Base-by-base conservation (phyloP, 2,797 vertebrate genomes). In the Rhinichthys osculus region DNA sequence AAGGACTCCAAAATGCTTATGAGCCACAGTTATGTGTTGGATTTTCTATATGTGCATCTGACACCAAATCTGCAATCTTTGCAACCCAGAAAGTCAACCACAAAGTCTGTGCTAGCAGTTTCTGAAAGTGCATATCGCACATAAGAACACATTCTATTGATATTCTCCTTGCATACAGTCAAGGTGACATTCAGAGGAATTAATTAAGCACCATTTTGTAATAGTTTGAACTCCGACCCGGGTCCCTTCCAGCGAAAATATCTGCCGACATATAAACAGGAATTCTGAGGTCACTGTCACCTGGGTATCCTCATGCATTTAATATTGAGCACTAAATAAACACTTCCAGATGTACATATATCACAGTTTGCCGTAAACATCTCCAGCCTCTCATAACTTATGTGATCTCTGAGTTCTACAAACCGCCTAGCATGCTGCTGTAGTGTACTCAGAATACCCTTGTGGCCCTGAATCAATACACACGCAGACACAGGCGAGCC, bases 101-200 rank as follows among this genome's bases (percentile, higher is more conserved):
- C 11, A 30, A 23, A 42, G 17, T 54, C 47, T 57, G 23, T 57
- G 21, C 44, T 14, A 33, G 67, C 23, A 78, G 17, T 59, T 44
- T 78, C n/a, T 78, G 23, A 54, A 78, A 70, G 64, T 47, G 38
- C 47, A 19, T 71, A 47, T 33, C 1, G 6, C 76, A 62, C 7
- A 17, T 7, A 71, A 38, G 35, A 44, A 16, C 5, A 5, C 23
- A 74, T 71, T 83, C 44, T 42, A 69, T 80, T 86, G 78, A 84
- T 47, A 89, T 78, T 88, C 81, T 14, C 67, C 78, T 79, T 84
- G 27, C 50, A 62, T 81, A 17, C 40, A 35, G 42, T 70, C 78
- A 90, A 89, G 88, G 85, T 89, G 89, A 90, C 89, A 83, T 83
- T 90, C 78, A 73, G 6, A 52, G 16, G 19, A 84, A 79, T 85